phyloP scores from a whole-genome alignment of 64 coral and sea anemone species.

The Orbicella faveolata region DNA sequence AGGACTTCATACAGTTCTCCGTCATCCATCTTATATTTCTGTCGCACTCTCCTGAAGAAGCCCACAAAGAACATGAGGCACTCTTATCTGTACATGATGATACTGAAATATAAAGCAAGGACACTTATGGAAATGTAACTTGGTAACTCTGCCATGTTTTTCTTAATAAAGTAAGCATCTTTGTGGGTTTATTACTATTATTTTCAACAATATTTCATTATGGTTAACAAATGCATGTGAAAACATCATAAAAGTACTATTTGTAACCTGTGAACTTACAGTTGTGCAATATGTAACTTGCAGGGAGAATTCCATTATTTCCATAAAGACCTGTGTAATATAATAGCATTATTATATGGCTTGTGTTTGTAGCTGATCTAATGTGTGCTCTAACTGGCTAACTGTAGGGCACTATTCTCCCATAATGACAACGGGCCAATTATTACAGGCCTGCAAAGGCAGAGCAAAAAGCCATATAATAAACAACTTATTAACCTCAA shows the following conservation, averaged over 20 bases:
- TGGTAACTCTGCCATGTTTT: not conserved
- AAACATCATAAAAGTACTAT: not conserved
- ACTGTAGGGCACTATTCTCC: too few relatives aligned
- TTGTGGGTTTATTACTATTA: too few relatives aligned
- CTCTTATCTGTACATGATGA: slow-evolving; percentile 79
- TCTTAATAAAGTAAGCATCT: not conserved
- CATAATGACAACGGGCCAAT: too few relatives aligned
- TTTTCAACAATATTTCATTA: too few relatives aligned
- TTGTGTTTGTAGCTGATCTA: too few relatives aligned
- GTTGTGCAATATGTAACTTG: slow-evolving; percentile 73
- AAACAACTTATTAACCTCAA: too few relatives aligned
- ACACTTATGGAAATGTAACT: not conserved
- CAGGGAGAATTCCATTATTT: slow-evolving; percentile 80
- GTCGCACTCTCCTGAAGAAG: slow-evolving; percentile 66
- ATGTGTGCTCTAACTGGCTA: too few relatives aligned
- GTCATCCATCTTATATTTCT: slow-evolving; percentile 82
- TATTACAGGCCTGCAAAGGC: too few relatives aligned
- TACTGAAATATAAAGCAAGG: slow-evolving; percentile 50
- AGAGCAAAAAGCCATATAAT: too few relatives aligned
- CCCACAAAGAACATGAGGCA: slow-evolving; percentile 63
- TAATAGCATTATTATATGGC: too few relatives aligned
- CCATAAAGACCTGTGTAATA: slow-evolving; percentile 75
- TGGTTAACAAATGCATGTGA: too few relatives aligned
- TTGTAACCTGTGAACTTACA: slow-evolving; percentile 60
- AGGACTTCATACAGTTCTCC: slow-evolving; percentile 82